These are phyloP conservation scores for Podarcis lilfordi DNA, from an alignment of 2,797 vertebrate genomes.

Conservation along the genomic window DNA sequence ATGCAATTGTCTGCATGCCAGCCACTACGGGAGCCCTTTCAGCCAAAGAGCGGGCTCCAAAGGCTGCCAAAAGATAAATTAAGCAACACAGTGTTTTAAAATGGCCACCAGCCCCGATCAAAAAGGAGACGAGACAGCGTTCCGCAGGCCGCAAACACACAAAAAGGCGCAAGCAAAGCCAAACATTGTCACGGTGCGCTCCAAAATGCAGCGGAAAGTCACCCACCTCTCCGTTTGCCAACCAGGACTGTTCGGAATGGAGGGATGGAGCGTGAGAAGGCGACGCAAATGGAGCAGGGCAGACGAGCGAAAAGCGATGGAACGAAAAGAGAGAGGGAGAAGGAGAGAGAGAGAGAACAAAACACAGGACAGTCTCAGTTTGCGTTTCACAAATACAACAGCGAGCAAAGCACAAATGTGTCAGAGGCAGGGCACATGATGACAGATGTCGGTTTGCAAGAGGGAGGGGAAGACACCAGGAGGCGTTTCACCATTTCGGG, in stretches of 20 bases:
- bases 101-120: too few relatives aligned
- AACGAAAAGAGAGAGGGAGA: not conserved
- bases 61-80: too few relatives aligned
- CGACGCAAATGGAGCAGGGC: conserved; percentile 57
- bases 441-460: too few relatives aligned
- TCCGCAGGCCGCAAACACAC: too few relatives aligned
- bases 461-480: too few relatives aligned
- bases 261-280: conserved; percentile 49
- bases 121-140: too few relatives aligned
- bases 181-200: not conserved
- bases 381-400: conserved; percentile 7
- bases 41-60: too few relatives aligned
- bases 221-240: conserved; percentile 81
- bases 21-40: too few relatives aligned
- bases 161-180: not conserved
- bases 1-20: too few relatives aligned
- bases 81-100: too few relatives aligned
- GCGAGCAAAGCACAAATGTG: conserved; percentile 13
- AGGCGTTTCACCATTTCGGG: too few relatives aligned
- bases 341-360: not conserved
- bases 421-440: too few relatives aligned
- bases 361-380: conserved; percentile 51
- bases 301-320: conserved; percentile 53
- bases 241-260: conserved; percentile 75
- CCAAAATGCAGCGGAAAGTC: not conserved